These are phyloP conservation scores for Himalopsyche japonica DNA, from an alignment of 2,888 invertebrate genomes.

Conservation along the genomic window DNA sequence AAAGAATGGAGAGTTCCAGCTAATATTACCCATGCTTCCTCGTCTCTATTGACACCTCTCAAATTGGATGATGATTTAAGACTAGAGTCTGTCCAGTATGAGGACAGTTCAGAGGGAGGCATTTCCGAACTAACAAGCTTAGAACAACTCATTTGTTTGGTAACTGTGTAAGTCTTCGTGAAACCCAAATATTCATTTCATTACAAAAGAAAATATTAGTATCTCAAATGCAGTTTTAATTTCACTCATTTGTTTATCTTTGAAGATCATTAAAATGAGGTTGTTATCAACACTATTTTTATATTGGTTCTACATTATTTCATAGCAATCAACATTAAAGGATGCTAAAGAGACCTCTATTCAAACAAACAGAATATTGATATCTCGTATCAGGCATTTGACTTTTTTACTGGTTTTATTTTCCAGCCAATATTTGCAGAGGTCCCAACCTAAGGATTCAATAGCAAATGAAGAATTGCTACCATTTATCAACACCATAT, in stretches of 20 bases:
- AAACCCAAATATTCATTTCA: background rate
- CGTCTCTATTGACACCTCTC: conserved; percentile 66
- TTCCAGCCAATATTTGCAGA: conserved; percentile 70
- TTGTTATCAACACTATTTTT: too few species aligned
- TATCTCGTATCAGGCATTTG: too few species aligned
- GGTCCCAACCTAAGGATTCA: conserved; percentile 79
- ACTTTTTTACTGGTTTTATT: too few species aligned
- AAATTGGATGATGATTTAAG: conserved; percentile 85
- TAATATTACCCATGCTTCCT: conserved; percentile 55
- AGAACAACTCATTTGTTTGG: conserved; percentile 79
- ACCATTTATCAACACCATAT: conserved; percentile 71
- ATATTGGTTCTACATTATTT: too few species aligned
- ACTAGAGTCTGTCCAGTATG: conserved; percentile 75
- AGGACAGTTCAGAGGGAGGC: conserved; percentile 59
- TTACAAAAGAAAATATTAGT: background rate
- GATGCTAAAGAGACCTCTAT: too few species aligned
- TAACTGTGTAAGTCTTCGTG: conserved; percentile 67
- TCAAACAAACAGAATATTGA: too few species aligned
- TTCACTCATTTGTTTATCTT: background rate
- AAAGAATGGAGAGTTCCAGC: conserved; percentile 53
- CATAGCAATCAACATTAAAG: too few species aligned
- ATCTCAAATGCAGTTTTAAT: background rate
- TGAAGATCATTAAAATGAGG: too few species aligned
- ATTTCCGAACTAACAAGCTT: conserved; percentile 64
- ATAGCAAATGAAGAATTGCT: conserved; percentile 79